Evolutionary conservation across 2,113 vertebrate genomes (phyloP).

Genomic region (Dicentrarchus labrax): DNA sequence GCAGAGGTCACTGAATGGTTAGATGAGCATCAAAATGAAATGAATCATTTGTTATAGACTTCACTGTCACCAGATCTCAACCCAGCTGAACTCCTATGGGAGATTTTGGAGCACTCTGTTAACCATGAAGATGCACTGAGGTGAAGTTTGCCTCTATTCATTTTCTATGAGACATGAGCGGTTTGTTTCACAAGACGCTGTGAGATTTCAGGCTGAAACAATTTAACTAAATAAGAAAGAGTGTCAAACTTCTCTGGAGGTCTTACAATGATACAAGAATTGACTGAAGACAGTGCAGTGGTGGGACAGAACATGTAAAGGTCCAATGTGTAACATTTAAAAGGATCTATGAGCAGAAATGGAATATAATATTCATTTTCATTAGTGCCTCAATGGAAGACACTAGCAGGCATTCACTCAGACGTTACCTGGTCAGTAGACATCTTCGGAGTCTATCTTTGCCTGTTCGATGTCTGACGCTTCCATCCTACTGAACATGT

Average conservation of each 20-base stretch:
- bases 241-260: neutral
- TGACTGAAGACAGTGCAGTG: neutral
- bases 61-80: slow-evolving; percentile 15
- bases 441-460: no score
- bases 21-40: slow-evolving; percentile 10
- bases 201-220: neutral
- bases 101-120: neutral
- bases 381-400: no score
- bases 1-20: neutral
- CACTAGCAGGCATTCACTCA: no score
- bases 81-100: neutral
- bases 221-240: neutral
- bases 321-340: no score
- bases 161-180: neutral
- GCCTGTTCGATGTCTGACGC: no score
- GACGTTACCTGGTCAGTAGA: no score
- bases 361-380: no score
- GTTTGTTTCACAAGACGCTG: neutral
- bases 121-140: neutral
- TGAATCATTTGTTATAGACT: slow-evolving; percentile 2
- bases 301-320: no score
- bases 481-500: no score
- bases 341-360: no score
- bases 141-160: neutral
- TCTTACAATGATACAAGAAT: neutral